Conservation (phyloP, 2,113 vertebrate genomes). For the Colinus virginianus region DNA sequence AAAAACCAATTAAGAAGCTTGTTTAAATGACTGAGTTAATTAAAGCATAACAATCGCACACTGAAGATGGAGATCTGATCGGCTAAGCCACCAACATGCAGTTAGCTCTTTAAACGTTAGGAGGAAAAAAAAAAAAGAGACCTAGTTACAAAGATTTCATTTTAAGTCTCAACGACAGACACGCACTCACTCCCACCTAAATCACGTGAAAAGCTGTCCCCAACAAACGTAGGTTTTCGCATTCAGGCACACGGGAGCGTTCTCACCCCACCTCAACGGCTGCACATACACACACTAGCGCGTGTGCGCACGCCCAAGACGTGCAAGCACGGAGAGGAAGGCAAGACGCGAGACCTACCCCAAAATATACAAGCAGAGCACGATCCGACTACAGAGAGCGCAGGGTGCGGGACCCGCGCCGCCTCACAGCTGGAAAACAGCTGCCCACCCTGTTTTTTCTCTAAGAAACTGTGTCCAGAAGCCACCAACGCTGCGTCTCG, state of each 20-base stretch:
- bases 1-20: not conserved
- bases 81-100: not conserved
- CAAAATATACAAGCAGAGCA: not conserved
- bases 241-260: not conserved
- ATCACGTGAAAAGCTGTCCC: not conserved
- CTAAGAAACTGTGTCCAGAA: not conserved
- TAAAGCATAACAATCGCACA: not conserved
- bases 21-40: not conserved
- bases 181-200: not conserved
- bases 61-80: not conserved
- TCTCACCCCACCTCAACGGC: not conserved
- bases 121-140: not conserved
- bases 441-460: no score
- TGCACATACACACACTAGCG: not conserved
- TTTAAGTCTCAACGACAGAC: not conserved
- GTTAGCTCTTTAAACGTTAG: not conserved
- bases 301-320: not conserved
- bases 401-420: not conserved
- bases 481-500: not conserved
- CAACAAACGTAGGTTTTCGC: not conserved
- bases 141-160: not conserved
- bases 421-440: no score
- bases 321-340: not conserved
- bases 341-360: not conserved
- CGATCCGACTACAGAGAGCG: not conserved